These are phyloP conservation scores for Hymenochirus boettgeri DNA, from an alignment of 2,113 vertebrate species.

Conservation along the genomic window DNA sequence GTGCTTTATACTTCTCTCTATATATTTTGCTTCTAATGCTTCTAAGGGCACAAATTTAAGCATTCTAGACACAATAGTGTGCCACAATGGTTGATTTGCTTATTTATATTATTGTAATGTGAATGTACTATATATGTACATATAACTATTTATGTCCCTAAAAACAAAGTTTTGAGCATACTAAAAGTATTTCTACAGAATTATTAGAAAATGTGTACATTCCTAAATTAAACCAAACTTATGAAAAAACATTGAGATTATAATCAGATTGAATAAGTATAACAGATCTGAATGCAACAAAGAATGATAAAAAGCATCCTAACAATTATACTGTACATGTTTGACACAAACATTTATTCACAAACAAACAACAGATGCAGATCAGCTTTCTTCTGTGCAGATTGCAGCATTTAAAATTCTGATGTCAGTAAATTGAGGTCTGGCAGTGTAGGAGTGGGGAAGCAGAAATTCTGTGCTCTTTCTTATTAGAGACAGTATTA, in stretches of 20 bases:
- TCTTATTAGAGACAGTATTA: not conserved
- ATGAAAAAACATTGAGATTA: not conserved
- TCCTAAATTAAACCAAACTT: no score
- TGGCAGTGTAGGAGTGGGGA: not conserved
- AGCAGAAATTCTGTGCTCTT: not conserved
- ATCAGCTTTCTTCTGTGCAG: not conserved
- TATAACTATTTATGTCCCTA: no score
- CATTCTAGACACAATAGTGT: no score
- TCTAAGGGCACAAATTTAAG: no score
- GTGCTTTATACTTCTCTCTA: no score
- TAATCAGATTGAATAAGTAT: not conserved
- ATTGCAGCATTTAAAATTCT: not conserved
- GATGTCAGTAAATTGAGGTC: slow-evolving; percentile 9
- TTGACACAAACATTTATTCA: not conserved
- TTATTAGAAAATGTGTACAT: no score
- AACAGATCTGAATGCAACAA: not conserved
- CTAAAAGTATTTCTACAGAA: no score
- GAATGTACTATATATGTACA: no score
- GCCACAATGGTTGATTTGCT: no score
- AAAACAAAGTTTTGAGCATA: no score
- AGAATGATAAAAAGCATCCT: not conserved
- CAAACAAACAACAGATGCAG: slow-evolving; percentile 1
- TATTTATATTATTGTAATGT: no score
- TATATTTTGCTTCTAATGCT: no score
- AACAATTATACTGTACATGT: slow-evolving; percentile 1